A percentile compares a stretch with the other conserved stretches of the same genome.
These are phyloP conservation scores for Tragelaphus imberbis DNA, from an alignment of 2,113 vertebrate species.

Conservation along the genomic window DNA sequence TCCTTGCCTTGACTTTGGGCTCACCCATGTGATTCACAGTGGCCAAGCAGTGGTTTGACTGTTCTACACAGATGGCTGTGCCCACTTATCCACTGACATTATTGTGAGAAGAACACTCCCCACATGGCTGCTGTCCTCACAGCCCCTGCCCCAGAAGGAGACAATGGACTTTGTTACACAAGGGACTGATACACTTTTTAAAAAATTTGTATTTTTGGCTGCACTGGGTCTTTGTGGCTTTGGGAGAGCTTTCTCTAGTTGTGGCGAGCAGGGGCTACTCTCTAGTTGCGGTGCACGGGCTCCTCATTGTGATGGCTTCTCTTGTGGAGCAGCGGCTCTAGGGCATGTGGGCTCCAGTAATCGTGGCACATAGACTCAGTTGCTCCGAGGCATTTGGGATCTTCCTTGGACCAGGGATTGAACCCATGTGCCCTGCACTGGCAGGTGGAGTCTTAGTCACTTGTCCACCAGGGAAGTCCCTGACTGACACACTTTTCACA, in stretches of 20 bases:
- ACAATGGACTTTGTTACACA: not conserved
- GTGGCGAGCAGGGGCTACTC: not conserved
- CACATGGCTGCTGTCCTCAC: not conserved
- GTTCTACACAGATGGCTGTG: not conserved
- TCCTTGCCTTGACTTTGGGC: not conserved
- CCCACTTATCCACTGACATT: not conserved
- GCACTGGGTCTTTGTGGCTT: not conserved
- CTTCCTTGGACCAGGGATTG: not conserved
- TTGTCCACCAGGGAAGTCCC: not conserved
- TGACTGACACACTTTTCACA: not conserved
- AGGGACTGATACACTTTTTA: not conserved
- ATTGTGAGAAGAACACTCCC: not conserved
- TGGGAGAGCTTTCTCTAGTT: not conserved
- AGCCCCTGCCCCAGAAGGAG: not conserved
- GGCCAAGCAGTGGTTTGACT: not conserved
- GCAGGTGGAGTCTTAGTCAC: not conserved
- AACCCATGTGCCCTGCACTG: not conserved
- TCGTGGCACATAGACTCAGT: not conserved
- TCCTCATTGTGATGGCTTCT: not conserved
- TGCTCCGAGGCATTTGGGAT: not conserved
- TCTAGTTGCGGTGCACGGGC: fast-evolving
- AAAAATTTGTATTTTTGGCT: not conserved
- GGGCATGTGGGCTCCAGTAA: not conserved
- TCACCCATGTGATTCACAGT: not conserved
- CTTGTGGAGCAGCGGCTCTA: fast-evolving